A percentile compares a stretch with the other conserved stretches of the same genome.
phyloP scores from a whole-genome alignment of 1,140 invertebrate species.

The Diabrotica undecimpunctata region DNA sequence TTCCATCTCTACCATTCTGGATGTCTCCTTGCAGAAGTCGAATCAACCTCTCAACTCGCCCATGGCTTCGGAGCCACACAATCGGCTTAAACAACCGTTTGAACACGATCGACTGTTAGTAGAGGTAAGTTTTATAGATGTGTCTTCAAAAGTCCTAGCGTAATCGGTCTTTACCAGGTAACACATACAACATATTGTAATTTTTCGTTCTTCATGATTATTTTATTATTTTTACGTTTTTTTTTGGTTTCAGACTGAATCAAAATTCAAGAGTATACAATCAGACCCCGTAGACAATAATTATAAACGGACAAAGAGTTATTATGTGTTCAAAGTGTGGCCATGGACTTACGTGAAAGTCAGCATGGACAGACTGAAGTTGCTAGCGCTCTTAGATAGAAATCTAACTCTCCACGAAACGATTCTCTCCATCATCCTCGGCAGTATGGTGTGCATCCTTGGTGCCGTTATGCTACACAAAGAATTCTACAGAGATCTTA shows the following conservation, averaged over 20 bases:
- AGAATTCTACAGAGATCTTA: slow-evolving; percentile 87
- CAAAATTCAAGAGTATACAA: slow-evolving; percentile 11
- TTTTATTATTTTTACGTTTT: no score
- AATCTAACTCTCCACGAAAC: slow-evolving; percentile 85
- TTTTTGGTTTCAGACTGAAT: not conserved
- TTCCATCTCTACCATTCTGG: slow-evolving; percentile 29
- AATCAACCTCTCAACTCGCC: not conserved
- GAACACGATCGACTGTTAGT: not conserved
- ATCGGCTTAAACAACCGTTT: slow-evolving; percentile 1
- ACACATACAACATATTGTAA: no score
- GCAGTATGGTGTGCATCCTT: slow-evolving; percentile 79
- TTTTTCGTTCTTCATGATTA: no score
- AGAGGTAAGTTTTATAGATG: not conserved
- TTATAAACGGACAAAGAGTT: slow-evolving; percentile 25
- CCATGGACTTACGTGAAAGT: slow-evolving; percentile 71
- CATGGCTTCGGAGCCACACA: not conserved
- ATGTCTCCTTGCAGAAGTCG: slow-evolving; percentile 12
- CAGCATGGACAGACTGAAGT: slow-evolving; percentile 85
- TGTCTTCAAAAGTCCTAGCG: no score
- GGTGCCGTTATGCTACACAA: slow-evolving; percentile 80
- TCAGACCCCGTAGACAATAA: slow-evolving; percentile 6
- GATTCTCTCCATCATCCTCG: slow-evolving; percentile 78
- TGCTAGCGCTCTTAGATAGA: slow-evolving; percentile 89
- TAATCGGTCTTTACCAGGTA: no score
- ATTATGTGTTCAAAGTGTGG: slow-evolving; percentile 61